Conservation (phyloP, 1,140 invertebrate species). For the Pararge aegeria region DNA sequence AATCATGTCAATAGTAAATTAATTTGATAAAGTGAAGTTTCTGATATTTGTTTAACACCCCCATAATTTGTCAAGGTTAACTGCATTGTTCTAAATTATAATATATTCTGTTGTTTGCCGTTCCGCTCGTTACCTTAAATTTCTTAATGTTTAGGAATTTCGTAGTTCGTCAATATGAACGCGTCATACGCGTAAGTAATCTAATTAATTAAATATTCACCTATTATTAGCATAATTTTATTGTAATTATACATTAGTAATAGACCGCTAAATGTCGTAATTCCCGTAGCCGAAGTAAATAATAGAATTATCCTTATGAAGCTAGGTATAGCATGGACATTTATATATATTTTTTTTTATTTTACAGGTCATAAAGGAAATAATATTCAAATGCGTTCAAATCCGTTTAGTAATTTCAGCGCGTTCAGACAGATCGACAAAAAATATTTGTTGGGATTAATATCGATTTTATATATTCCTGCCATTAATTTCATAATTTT, state of each 20-base stretch:
- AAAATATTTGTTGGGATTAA: no score
- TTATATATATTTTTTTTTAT: no score
- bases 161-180: constrained; percentile 23
- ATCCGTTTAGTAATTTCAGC: no score
- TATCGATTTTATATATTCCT: no score
- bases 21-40: not conserved
- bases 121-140: constrained; percentile 26
- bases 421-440: no score
- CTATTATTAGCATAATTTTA: constrained; percentile 19
- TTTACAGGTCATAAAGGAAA: no score
- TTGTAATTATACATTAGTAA: constrained; percentile 9
- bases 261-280: constrained; percentile 7
- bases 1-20: no score
- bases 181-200: constrained; percentile 18
- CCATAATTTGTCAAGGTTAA: constrained; percentile 25
- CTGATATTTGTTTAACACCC: not conserved
- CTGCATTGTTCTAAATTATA: constrained; percentile 11
- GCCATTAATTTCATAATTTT: no score
- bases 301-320: not conserved
- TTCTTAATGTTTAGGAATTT: constrained; percentile 26
- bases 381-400: no score
- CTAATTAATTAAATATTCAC: constrained; percentile 21
- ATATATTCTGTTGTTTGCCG: constrained; percentile 25
- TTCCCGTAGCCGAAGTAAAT: not conserved
- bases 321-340: no score